Evolutionary conservation across 2,113 vertebrate species (phyloP).

Genomic region (Larimichthys crocea): DNA sequence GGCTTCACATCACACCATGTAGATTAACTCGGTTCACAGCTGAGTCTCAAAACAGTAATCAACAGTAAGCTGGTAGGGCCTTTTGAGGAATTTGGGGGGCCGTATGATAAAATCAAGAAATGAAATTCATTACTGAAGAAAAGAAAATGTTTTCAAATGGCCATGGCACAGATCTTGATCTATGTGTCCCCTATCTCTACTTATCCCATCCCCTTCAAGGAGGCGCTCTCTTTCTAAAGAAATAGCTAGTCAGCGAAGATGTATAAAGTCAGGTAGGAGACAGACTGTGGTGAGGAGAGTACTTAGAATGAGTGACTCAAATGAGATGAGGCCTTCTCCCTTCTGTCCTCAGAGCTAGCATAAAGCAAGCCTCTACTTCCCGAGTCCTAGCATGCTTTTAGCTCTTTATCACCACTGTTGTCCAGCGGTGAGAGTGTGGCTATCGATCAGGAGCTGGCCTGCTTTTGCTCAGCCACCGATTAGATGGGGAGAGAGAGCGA

Average conservation of each 20-base stretch:
- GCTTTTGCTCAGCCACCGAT: conserved; percentile 63
- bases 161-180: not conserved
- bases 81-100: not conserved
- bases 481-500: conserved; percentile 39
- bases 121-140: not conserved
- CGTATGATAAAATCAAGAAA: no score
- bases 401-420: conserved; percentile 75
- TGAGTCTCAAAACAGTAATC: not conserved
- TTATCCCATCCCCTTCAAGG: not conserved
- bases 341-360: conserved; percentile 23
- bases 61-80: not conserved
- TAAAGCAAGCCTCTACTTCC: conserved; percentile 31
- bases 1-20: not conserved
- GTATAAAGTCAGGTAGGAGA: not conserved
- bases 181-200: not conserved
- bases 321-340: conserved; percentile 11
- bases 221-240: not conserved
- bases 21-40: not conserved
- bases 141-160: not conserved
- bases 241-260: conserved; percentile 1
- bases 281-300: not conserved
- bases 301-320: not conserved
- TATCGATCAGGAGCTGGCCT: conserved; percentile 73
- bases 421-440: conserved; percentile 60
- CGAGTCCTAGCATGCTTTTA: conserved; percentile 59